Evolutionary conservation across 1,140 invertebrate species (phyloP).

Genomic region (Trichogramma pretiosum): DNA sequence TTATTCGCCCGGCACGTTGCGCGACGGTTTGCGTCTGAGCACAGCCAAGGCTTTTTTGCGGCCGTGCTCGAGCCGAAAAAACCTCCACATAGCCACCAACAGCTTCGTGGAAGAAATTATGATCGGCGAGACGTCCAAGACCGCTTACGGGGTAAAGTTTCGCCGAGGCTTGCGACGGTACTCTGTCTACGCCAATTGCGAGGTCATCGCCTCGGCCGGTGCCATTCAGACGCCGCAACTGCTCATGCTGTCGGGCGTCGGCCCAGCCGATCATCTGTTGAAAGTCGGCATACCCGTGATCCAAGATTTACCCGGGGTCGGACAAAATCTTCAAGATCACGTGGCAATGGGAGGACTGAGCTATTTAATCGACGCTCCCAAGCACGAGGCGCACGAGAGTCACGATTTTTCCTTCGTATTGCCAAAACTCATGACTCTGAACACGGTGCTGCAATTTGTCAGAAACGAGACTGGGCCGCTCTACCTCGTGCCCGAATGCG

Average conservation of each 20-base stretch:
- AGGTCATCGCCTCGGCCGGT: slow-evolving; percentile 67
- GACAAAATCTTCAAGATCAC: slow-evolving; percentile 72
- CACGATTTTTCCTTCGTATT: slow-evolving; percentile 53
- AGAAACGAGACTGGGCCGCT: slow-evolving; percentile 50
- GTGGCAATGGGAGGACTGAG: slow-evolving; percentile 55
- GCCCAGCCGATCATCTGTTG: slow-evolving; percentile 53
- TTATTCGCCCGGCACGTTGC: slow-evolving; percentile 63
- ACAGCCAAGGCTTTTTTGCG: slow-evolving; percentile 73
- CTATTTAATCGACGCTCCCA: slow-evolving; percentile 48
- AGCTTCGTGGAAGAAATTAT: slow-evolving; percentile 58
- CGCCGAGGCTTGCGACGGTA: slow-evolving; percentile 42
- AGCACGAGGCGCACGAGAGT: slow-evolving; percentile 28
- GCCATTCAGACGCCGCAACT: slow-evolving; percentile 66
- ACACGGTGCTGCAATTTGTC: slow-evolving; percentile 49
- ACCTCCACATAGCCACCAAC: slow-evolving; percentile 62
- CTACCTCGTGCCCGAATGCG: slow-evolving; percentile 59
- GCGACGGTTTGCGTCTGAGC: slow-evolving; percentile 75
- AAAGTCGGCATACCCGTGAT: slow-evolving; percentile 48
- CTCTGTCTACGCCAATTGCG: slow-evolving; percentile 49
- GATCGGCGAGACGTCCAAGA: slow-evolving; percentile 48
- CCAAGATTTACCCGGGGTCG: slow-evolving; percentile 60
- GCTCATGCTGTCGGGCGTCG: slow-evolving; percentile 71
- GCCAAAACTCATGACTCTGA: slow-evolving; percentile 46
- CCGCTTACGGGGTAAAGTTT: slow-evolving; percentile 57
- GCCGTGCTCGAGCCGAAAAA: slow-evolving; percentile 57